Percentiles rank a stretch among this genome's conserved stretches.
These are phyloP conservation scores for Urocynchramus pylzowi DNA, from an alignment of 2,113 vertebrate species.

Conservation along the genomic window DNA sequence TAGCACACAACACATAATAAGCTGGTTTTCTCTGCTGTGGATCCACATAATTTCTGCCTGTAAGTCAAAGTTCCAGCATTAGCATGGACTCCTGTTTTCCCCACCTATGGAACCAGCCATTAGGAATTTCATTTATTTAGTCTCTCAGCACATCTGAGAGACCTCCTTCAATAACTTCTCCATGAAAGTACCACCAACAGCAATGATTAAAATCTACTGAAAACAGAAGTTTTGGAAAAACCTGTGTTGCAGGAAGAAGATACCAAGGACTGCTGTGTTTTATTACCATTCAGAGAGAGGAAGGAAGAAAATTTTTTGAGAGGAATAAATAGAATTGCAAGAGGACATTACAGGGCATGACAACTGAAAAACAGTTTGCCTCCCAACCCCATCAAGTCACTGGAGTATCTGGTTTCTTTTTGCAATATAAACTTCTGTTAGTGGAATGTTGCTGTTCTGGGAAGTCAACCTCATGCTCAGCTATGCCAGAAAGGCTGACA, in stretches of 20 bases:
- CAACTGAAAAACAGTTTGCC: not conserved
- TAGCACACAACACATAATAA: not conserved
- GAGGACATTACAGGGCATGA: not conserved
- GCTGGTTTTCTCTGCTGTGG: not conserved
- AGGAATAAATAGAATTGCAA: not conserved
- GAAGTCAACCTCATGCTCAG: not conserved
- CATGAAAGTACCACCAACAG: not conserved
- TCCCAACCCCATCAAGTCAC: not conserved
- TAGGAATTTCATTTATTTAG: not conserved
- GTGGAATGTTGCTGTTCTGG: not conserved
- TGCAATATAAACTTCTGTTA: not conserved
- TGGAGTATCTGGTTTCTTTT: not conserved
- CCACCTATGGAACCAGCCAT: not conserved
- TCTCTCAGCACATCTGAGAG: not conserved
- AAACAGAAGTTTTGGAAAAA: not conserved
- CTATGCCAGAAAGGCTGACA: not conserved
- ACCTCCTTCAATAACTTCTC: not conserved
- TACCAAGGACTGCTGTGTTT: not conserved
- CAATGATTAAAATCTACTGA: not conserved
- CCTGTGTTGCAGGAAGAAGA: rapidly evolving
- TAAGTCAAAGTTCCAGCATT: not conserved
- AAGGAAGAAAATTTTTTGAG: not conserved
- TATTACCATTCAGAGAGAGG: not conserved
- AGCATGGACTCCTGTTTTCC: not conserved
- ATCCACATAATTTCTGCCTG: not conserved